phyloP scores from a whole-genome alignment of 2,888 invertebrate genomes.

The Polyploca ridens region DNA sequence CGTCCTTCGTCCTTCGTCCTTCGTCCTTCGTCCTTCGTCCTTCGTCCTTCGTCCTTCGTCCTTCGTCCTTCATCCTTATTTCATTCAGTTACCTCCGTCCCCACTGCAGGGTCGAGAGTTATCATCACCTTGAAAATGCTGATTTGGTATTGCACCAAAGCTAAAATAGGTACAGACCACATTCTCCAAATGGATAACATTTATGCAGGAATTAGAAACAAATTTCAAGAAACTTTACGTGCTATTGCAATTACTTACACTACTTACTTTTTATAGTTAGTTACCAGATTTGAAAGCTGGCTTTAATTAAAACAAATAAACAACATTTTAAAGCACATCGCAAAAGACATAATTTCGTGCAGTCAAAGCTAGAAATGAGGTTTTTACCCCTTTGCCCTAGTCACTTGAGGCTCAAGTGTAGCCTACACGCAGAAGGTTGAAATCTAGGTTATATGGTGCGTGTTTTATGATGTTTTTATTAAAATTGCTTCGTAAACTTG shows the following conservation, averaged over 20 bases:
- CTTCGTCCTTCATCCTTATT: too few species aligned
- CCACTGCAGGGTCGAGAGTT: too few species aligned
- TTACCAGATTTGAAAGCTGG: neutral
- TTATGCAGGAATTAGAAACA: neutral
- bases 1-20: too few species aligned
- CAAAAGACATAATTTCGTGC: neutral
- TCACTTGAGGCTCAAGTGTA: neutral
- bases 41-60: too few species aligned
- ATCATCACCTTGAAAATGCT: too few species aligned
- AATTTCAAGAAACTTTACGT: neutral
- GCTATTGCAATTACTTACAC: too few species aligned
- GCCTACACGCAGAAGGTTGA: neutral
- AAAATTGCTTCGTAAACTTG: neutral
- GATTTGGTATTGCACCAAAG: too few species aligned
- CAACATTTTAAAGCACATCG: neutral
- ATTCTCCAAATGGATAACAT: too few species aligned
- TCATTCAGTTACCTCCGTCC: too few species aligned
- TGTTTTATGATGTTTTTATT: neutral
- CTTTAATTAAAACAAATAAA: conserved; percentile 3
- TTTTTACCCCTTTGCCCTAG: neutral
- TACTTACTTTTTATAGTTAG: neutral
- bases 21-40: too few species aligned
- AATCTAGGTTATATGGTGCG: neutral
- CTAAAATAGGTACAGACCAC: too few species aligned
- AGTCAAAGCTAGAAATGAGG: neutral